phyloP scores from a whole-genome alignment of 2,888 invertebrate genomes.

The Acrobasis repandana region DNA sequence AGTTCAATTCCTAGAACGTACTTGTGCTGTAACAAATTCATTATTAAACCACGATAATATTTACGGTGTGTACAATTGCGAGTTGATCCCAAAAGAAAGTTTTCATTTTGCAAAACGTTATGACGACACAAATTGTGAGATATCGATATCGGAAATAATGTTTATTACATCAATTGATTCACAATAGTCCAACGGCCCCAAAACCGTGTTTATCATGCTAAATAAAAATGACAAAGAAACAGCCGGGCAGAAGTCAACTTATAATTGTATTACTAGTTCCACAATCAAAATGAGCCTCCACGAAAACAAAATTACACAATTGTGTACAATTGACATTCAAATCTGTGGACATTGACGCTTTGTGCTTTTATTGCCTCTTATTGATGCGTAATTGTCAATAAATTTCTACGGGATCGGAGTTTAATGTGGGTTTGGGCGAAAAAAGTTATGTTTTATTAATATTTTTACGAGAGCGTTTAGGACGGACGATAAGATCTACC shows the following conservation, averaged over 20 bases:
- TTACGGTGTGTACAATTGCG: no score
- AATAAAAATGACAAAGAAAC: constrained; percentile 68
- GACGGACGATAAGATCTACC: constrained; percentile 76
- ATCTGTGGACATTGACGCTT: constrained; percentile 80
- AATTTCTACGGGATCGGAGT: constrained; percentile 80
- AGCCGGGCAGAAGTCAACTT: constrained; percentile 70
- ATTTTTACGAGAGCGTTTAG: constrained; percentile 83
- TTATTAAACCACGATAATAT: no score
- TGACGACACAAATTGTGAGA: constrained; percentile 35
- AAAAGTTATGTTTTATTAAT: constrained; percentile 84
- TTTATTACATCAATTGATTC: constrained; percentile 59
- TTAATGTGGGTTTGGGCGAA: constrained; percentile 83
- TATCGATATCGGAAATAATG: constrained; percentile 61
- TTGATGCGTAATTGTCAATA: constrained; percentile 83
- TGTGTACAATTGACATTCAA: constrained; percentile 82
- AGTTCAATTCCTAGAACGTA: no score
- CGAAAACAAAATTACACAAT: constrained; percentile 80
- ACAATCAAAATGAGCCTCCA: constrained; percentile 79
- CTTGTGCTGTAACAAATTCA: no score
- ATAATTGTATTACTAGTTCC: constrained; percentile 74
- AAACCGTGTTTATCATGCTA: constrained; percentile 74
- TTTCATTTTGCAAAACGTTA: background rate
- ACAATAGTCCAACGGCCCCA: constrained; percentile 63
- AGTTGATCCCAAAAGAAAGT: background rate
- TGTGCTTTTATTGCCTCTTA: constrained; percentile 81